Conservation (phyloP, 2,888 invertebrate genomes). For the Parapristionchus giblindavisi region DNA sequence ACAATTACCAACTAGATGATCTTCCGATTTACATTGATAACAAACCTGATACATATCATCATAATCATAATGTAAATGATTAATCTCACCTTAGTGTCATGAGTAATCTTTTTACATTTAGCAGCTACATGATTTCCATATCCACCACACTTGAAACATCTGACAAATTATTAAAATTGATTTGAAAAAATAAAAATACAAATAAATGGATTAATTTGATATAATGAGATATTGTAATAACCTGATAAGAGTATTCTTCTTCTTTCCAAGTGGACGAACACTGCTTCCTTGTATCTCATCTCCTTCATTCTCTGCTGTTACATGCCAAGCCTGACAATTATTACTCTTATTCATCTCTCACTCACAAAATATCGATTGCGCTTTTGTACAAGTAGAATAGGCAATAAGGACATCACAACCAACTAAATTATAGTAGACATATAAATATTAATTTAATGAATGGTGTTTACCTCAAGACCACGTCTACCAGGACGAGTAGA, state of each 20-base stretch:
- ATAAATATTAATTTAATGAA: neutral
- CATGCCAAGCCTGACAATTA: constrained; percentile 88
- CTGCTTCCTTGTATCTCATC: constrained; percentile 85
- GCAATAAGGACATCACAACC: too few relatives aligned
- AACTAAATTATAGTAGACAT: too few relatives aligned
- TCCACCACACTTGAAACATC: constrained; percentile 90
- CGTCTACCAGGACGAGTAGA: constrained; percentile 74
- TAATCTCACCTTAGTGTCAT: constrained; percentile 16
- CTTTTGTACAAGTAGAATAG: too few relatives aligned
- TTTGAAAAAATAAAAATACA: neutral
- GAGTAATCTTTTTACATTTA: constrained; percentile 77
- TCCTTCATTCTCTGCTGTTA: constrained; percentile 83
- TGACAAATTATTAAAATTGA: neutral
- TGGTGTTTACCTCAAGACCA: constrained; percentile 14
- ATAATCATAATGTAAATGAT: neutral
- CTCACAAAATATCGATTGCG: too few relatives aligned
- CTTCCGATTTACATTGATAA: constrained; percentile 24
- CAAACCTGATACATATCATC: constrained; percentile 26
- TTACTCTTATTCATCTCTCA: too few relatives aligned
- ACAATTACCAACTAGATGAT: constrained; percentile 35
- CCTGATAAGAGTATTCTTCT: constrained; percentile 86
- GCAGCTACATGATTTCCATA: constrained; percentile 91
- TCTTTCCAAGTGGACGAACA: constrained; percentile 82
- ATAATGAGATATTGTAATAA: constrained; percentile 71
- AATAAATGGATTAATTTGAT: neutral